Base-by-base conservation (phyloP, 2,888 invertebrate genomes). In the Leucophora obtusa region DNA sequence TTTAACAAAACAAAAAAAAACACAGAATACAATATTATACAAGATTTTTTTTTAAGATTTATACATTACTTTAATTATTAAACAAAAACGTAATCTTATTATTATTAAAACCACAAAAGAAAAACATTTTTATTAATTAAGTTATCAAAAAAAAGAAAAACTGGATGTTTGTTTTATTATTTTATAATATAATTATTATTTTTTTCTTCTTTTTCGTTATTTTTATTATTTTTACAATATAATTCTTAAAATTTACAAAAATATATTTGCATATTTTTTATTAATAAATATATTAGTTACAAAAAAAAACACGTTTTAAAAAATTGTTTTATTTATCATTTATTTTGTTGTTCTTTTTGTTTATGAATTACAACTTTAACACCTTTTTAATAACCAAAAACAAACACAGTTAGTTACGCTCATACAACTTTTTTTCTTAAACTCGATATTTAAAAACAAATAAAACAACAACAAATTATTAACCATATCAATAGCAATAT, bases 241-340 rank as follows among this genome's bases (percentile, higher is more conserved):
- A 78, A 82, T 76, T 74, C 77, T 80, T 73, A 73, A 83, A 78
- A 70, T 79, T 87, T 87, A 85, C 85, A 86, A 86, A 84, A 83
- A 84, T 72, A 84, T 83, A 84, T 81, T 85, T 79, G 83, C 84
- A 82, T 81, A 82, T 87, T 88, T 86, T 87, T 85, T 87, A 88
- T 87, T 83, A 86, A 87, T 85, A 84, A 86, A 87, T 87, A 88
- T 87, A 88, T 88, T 87, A 88, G 87, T 87, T 88, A 84, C 84
- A 86, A 83, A 78, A 82, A 72, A 79, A 69, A 47, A 38, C 35
- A 56, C 14, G 4, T 15, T 10, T 9, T n/a, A 15, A 28, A 28
- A 6, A 73, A 71, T 68, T 17, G 38, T 74, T 79, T 74, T 82
- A 77, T 79, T 60, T 28, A 28, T 28, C 3, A 28, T 28, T 28